Evolutionary conservation across 2,113 vertebrate species (phyloP).

Genomic region (Piliocolobus tephrosceles): DNA sequence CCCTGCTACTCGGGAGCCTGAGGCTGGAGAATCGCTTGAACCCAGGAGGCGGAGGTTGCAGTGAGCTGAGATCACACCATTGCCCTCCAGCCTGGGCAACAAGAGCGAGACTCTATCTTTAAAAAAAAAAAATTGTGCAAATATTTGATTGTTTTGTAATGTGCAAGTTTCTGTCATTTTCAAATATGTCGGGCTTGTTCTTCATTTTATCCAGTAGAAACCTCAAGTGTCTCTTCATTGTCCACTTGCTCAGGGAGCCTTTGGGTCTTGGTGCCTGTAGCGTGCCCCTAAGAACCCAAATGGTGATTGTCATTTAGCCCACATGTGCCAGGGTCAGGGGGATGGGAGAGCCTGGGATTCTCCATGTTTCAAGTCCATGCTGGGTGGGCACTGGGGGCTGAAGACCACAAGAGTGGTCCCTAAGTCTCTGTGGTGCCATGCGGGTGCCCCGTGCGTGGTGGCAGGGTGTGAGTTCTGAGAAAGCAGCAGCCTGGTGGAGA

Average conservation of each 20-base stretch:
- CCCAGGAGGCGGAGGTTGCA: too few relatives aligned
- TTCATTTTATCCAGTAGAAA: not conserved
- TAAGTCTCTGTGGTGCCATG: not conserved
- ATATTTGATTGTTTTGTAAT: not conserved
- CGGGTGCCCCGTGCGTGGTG: not conserved
- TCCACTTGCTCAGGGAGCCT: not conserved
- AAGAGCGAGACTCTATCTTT: too few relatives aligned
- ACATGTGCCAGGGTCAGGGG: not conserved
- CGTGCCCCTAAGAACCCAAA: not conserved
- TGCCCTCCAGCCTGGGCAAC: too few relatives aligned
- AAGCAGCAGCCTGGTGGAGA: not conserved
- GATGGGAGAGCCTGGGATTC: not conserved
- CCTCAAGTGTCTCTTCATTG: not conserved
- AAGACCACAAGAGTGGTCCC: too few relatives aligned
- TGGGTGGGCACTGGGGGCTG: not conserved
- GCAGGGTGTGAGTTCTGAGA: not conserved
- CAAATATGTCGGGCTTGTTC: accelerated
- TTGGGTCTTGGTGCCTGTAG: not conserved
- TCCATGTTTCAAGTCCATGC: not conserved
- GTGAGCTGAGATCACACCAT: too few relatives aligned
- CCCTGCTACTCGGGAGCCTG: too few relatives aligned
- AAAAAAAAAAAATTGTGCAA: too few relatives aligned
- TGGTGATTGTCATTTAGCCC: not conserved
- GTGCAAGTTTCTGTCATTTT: not conserved
- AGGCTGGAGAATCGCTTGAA: too few relatives aligned